phyloP scores from a whole-genome alignment of 2,888 invertebrate genomes.

The Leptinotarsa tumamoca region DNA sequence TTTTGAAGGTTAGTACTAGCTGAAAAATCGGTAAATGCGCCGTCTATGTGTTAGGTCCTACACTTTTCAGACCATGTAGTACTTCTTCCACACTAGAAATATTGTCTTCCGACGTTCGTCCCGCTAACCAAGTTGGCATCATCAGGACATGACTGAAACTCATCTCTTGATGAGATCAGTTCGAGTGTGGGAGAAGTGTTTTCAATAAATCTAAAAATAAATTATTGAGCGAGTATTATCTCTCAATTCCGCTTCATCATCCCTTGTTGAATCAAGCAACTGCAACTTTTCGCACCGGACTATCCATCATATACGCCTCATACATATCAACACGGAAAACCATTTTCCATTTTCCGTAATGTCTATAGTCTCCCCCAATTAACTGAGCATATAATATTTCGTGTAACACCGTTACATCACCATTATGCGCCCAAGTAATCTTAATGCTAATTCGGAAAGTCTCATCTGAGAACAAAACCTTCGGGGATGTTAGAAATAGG shows the following conservation, averaged over 20 bases:
- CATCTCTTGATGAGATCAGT: too few relatives aligned
- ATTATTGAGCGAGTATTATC: too few relatives aligned
- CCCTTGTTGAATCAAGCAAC: neutral
- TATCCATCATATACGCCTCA: slow-evolving; percentile 1
- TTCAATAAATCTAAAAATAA: too few relatives aligned
- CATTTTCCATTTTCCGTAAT: slow-evolving; percentile 10
- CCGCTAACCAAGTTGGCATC: too few relatives aligned
- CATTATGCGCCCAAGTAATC: slow-evolving; percentile 21
- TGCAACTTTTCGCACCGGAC: neutral
- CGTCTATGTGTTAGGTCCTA: too few relatives aligned
- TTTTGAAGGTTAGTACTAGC: too few relatives aligned
- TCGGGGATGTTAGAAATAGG: slow-evolving; percentile 31
- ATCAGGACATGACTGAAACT: too few relatives aligned
- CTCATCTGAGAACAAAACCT: slow-evolving; percentile 31
- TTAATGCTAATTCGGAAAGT: slow-evolving; percentile 24
- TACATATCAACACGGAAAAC: slow-evolving; percentile 13
- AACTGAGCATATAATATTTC: slow-evolving; percentile 19
- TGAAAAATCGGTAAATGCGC: too few relatives aligned
- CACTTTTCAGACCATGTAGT: too few relatives aligned
- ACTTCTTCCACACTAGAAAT: too few relatives aligned
- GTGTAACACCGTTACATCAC: slow-evolving; percentile 17
- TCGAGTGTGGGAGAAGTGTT: too few relatives aligned
- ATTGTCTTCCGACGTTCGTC: too few relatives aligned
- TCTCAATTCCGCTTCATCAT: neutral
- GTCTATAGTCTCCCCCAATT: slow-evolving; percentile 1